A percentile compares a stretch with the other conserved stretches of the same genome.
Evolutionary conservation across 2,797 vertebrate genomes (phyloP).

Genomic region (Pseudomugil gertrudae): DNA sequence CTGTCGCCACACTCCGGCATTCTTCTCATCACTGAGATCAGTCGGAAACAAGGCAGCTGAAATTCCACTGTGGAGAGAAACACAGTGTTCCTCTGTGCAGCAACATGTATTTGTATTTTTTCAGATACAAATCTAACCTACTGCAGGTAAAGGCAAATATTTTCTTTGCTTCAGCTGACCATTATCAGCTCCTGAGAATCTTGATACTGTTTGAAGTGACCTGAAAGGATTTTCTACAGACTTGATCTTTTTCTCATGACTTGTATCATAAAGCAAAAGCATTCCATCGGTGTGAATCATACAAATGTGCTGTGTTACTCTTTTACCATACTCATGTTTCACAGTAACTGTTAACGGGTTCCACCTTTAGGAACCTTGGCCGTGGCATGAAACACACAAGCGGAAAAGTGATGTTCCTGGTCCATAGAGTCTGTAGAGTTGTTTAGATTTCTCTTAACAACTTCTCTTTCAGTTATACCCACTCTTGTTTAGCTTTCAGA

Average conservation of each 20-base stretch:
- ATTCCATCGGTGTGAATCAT: conserved; percentile 3
- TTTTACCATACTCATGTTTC: conserved; percentile 43
- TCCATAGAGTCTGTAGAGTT: conserved; percentile 20
- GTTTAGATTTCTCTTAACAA: conserved; percentile 29
- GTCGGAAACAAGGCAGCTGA: conserved; percentile 40
- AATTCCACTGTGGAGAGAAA: conserved; percentile 54
- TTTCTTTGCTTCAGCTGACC: conserved; percentile 9
- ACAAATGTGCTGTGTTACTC: conserved; percentile 22
- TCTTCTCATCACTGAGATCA: conserved; percentile 59
- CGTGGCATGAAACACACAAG: conserved; percentile 44
- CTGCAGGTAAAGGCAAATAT: conserved; percentile 17
- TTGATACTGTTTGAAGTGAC: conserved; percentile 4
- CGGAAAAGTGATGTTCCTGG: conserved; percentile 25
- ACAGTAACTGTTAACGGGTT: conserved; percentile 51
- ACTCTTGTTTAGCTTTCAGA: conserved; percentile 34
- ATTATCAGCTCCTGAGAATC: conserved; percentile 22
- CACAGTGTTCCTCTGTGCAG: conserved; percentile 18
- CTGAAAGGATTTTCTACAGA: conserved; percentile 11
- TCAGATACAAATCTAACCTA: conserved; percentile 17
- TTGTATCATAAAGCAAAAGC: conserved; percentile 4
- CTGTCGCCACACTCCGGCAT: conserved; percentile 48
- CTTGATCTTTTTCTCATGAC: conserved; percentile 32
- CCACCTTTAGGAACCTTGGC: conserved; percentile 61
- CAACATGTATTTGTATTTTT: conserved; percentile 28
- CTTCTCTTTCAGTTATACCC: conserved; percentile 41